Percentiles rank a stretch among this genome's conserved stretches.
phyloP scores from a whole-genome alignment of 2,113 vertebrate genomes.

The Chrysemys picta region DNA sequence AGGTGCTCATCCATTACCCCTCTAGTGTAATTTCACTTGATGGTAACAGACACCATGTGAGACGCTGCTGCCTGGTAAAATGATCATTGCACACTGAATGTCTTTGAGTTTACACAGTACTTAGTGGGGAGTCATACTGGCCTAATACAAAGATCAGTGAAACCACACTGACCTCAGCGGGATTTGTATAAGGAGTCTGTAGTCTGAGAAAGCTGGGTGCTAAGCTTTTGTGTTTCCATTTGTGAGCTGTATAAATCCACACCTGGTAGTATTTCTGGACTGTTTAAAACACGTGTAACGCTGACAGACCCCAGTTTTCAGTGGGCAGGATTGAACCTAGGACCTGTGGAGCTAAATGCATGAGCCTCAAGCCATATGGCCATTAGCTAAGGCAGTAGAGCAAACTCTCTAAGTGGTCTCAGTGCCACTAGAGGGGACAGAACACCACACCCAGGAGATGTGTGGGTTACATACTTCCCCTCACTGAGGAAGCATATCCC shows the following conservation, averaged over 20 bases:
- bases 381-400: too few species aligned
- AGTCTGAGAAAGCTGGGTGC: neutral
- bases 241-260: neutral
- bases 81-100: neutral
- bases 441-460: too few species aligned
- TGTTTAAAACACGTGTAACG: neutral
- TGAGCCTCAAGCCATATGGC: too few species aligned
- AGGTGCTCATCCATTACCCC: neutral
- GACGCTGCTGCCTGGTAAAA: neutral
- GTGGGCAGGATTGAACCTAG: too few species aligned
- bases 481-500: too few species aligned
- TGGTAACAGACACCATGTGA: neutral
- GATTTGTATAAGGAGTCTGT: neutral
- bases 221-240: neutral
- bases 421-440: too few species aligned
- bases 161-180: neutral
- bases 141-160: neutral
- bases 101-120: neutral
- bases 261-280: fast-evolving
- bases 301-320: too few species aligned
- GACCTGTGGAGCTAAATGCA: too few species aligned
- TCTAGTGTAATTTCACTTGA: neutral
- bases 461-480: too few species aligned
- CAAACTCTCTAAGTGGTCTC: too few species aligned
- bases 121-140: neutral